These are phyloP conservation scores for Mythimna lalbum DNA, from an alignment of 2,888 invertebrate genomes.

Conservation along the genomic window DNA sequence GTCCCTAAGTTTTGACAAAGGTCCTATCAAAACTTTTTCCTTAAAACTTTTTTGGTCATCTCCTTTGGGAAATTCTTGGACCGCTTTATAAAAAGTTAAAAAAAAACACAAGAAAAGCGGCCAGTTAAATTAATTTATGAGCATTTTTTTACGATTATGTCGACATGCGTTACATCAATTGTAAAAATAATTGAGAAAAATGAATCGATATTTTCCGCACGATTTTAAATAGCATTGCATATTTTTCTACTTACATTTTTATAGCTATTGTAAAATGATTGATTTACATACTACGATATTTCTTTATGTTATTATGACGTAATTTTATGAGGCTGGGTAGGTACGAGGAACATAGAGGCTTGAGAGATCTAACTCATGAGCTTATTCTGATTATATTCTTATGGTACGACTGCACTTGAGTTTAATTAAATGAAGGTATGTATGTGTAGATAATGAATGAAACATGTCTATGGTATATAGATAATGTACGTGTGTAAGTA, in stretches of 20 bases:
- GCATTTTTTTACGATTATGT: slow-evolving; percentile 31
- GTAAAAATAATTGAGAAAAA: slow-evolving; percentile 39
- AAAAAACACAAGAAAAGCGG: slow-evolving; percentile 6
- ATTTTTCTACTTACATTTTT: slow-evolving; percentile 43
- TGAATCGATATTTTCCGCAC: slow-evolving; percentile 36
- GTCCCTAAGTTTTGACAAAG: too few species aligned
- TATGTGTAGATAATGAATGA: not conserved
- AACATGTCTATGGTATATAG: not conserved
- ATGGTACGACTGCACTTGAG: not conserved
- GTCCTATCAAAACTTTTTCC: slow-evolving; percentile 6
- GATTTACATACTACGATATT: slow-evolving; percentile 48
- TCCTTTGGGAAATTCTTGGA: not conserved
- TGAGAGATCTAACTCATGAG: slow-evolving; percentile 10
- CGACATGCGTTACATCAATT: slow-evolving; percentile 20
- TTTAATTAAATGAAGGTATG: not conserved
- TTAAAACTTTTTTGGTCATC: slow-evolving; percentile 4
- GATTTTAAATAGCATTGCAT: slow-evolving; percentile 35
- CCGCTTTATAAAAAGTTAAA: not conserved
- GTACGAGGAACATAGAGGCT: slow-evolving; percentile 20
- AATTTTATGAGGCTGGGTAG: slow-evolving; percentile 29
- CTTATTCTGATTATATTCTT: slow-evolving; percentile 30
- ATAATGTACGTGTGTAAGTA: not conserved
- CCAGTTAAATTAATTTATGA: slow-evolving; percentile 11
- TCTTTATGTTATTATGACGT: slow-evolving; percentile 47
- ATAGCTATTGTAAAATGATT: slow-evolving; percentile 52